phyloP scores from a whole-genome alignment of 2,888 invertebrate genomes.

The Hydriomena furcata region DNA sequence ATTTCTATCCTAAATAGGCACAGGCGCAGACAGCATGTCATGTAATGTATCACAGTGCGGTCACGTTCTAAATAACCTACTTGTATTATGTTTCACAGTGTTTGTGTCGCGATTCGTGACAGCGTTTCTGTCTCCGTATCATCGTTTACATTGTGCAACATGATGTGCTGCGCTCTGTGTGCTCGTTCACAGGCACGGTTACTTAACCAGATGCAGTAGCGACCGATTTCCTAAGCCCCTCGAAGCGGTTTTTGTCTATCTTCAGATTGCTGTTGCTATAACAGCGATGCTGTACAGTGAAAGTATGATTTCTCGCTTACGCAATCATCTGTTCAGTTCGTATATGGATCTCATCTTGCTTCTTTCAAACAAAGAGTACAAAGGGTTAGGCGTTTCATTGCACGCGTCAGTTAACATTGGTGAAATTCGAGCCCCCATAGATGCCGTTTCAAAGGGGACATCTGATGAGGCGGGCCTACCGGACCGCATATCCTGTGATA shows the following conservation, averaged over 20 bases:
- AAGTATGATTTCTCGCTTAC: conserved; percentile 57
- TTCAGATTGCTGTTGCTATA: conserved; percentile 40
- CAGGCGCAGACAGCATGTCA: conserved; percentile 47
- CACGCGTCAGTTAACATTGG: conserved; percentile 66
- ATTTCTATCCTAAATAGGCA: conserved; percentile 46
- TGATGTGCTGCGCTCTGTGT: conserved; percentile 59
- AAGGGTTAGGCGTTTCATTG: conserved; percentile 44
- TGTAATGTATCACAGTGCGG: conserved; percentile 61
- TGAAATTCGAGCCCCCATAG: conserved; percentile 67
- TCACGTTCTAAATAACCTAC: conserved; percentile 74
- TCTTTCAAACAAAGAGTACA: conserved; percentile 32
- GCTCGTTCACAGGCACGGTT: conserved; percentile 63
- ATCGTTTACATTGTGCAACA: conserved; percentile 63
- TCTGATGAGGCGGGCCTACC: conserved; percentile 63
- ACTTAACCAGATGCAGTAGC: conserved; percentile 63
- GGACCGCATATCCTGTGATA: conserved; percentile 75
- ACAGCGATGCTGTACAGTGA: conserved; percentile 57
- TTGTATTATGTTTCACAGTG: conserved; percentile 68
- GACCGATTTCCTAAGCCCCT: conserved; percentile 60
- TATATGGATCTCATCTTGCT: conserved; percentile 15
- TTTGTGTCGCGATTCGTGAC: conserved; percentile 66
- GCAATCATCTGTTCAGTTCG: conserved; percentile 43
- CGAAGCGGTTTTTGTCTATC: conserved; percentile 56
- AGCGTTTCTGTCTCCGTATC: conserved; percentile 60
- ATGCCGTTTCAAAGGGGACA: conserved; percentile 70